Conservation (phyloP, 2,888 invertebrate species). For the Chalcis sispes region DNA sequence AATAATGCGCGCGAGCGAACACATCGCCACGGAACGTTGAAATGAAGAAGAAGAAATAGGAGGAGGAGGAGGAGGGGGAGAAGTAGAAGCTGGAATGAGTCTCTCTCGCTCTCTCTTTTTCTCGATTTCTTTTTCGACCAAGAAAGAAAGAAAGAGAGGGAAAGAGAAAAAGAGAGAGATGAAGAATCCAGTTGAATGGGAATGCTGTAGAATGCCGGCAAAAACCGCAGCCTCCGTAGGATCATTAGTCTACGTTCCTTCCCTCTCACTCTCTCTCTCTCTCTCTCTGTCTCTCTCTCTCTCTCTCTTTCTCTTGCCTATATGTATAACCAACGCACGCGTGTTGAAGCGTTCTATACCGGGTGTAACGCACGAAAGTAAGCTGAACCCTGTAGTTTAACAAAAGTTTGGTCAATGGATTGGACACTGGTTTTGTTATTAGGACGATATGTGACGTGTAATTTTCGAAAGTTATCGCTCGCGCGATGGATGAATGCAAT, state of each 20-base stretch:
- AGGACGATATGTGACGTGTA: no score
- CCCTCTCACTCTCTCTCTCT: conserved; percentile 38
- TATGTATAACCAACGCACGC: background rate
- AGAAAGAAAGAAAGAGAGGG: conserved; percentile 14
- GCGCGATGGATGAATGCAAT: no score
- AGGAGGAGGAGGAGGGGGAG: background rate
- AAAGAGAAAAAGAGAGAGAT: conserved; percentile 4
- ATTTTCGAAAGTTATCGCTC: no score
- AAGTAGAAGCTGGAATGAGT: background rate
- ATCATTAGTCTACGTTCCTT: conserved; percentile 74
- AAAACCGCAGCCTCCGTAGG: conserved; percentile 74
- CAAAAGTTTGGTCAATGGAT: no score
- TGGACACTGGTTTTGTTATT: no score
- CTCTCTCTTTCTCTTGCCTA: conserved; percentile 19
- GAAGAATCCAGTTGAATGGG: conserved; percentile 73
- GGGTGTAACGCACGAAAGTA: no score
- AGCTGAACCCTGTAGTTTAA: no score
- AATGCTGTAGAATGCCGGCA: conserved; percentile 76
- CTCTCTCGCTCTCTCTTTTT: background rate
- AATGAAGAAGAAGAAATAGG: background rate
- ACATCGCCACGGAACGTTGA: no score
- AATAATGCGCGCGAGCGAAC: conserved; percentile 33
- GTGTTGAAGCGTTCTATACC: conserved; percentile 37
- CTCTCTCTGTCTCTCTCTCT: conserved; percentile 33
- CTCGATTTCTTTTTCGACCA: no score